These are phyloP conservation scores for Antechinus flavipes DNA, from an alignment of 2,113 vertebrate species.

Conservation along the genomic window DNA sequence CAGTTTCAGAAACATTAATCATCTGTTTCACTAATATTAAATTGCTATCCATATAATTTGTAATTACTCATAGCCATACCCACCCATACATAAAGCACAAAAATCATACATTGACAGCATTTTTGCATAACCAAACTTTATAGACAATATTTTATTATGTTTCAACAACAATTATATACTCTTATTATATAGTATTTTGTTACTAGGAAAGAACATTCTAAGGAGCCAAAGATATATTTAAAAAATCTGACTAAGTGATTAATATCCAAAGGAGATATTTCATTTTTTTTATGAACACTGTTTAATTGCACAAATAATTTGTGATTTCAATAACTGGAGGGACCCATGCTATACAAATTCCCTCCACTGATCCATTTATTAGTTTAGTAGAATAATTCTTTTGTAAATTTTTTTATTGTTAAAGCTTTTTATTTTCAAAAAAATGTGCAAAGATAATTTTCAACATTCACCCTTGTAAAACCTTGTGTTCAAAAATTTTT, in stretches of 20 bases:
- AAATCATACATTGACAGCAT: not conserved
- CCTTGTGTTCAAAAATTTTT: too few species aligned
- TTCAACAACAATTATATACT: not conserved
- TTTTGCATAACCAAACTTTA: slow-evolving; percentile 12
- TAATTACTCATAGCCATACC: not conserved
- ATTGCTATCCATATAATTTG: not conserved
- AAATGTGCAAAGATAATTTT: too few species aligned
- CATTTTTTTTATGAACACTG: not conserved
- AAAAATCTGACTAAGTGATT: not conserved
- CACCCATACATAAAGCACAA: not conserved
- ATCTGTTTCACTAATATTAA: not conserved
- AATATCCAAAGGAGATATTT: not conserved
- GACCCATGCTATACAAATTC: not conserved
- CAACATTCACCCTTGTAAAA: too few species aligned
- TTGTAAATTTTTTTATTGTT: too few species aligned
- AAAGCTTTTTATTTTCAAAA: too few species aligned
- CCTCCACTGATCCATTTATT: too few species aligned
- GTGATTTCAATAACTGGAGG: not conserved
- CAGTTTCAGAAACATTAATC: not conserved
- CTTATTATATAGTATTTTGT: not conserved
- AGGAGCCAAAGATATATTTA: not conserved
- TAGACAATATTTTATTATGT: not conserved
- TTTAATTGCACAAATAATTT: not conserved
- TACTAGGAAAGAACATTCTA: not conserved
- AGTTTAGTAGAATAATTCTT: not conserved